phyloP scores from a whole-genome alignment of 2,888 invertebrate species.

The Myopa tessellatipennis region DNA sequence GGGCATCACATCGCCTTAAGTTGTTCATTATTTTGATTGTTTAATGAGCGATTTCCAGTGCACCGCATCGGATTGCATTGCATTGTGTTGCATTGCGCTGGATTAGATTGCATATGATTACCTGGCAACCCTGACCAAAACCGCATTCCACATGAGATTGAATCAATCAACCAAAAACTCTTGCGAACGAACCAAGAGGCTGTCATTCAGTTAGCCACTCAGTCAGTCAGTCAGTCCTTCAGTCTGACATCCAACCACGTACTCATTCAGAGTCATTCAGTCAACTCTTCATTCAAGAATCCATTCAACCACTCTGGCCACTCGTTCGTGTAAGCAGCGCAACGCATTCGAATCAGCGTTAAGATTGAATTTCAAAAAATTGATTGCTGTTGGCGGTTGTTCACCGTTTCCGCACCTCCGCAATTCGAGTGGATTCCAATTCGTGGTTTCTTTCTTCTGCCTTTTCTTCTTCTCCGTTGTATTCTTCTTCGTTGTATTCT shows the following conservation, averaged over 20 bases:
- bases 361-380: slow-evolving; percentile 39
- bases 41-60: slow-evolving; percentile 40
- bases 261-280: background rate
- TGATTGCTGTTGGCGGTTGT: slow-evolving; percentile 21
- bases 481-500: background rate
- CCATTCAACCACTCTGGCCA: background rate
- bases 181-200: slow-evolving; percentile 19
- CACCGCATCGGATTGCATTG: background rate
- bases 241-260: background rate
- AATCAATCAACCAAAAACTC: background rate
- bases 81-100: slow-evolving; percentile 46
- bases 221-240: background rate
- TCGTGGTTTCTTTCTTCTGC: background rate
- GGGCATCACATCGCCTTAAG: background rate
- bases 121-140: slow-evolving; percentile 15
- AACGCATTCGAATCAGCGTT: slow-evolving; percentile 26
- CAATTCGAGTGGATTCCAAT: too few species aligned
- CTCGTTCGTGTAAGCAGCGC: background rate
- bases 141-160: slow-evolving; percentile 28
- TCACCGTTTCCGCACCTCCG: slow-evolving; percentile 22
- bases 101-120: slow-evolving; percentile 51
- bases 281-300: background rate
- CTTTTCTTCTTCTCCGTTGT: background rate
- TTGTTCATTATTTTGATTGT: background rate
- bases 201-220: slow-evolving; percentile 12